Evolutionary conservation across 2,797 vertebrate genomes (phyloP), one percentile per base, ranked within the genome.

Genomic region (Pitangus sulphuratus): DNA sequence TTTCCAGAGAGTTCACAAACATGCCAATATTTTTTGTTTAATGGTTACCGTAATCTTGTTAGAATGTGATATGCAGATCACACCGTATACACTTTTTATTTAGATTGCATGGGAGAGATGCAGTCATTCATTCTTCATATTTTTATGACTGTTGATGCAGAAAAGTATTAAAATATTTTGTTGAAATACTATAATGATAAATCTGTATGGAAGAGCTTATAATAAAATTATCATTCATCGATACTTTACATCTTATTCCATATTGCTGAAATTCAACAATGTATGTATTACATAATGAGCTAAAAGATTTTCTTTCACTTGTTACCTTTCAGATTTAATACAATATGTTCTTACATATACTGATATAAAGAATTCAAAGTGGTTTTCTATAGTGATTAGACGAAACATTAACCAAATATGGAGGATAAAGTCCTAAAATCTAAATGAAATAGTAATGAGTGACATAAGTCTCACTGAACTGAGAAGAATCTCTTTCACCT

Each of bases 161-260:
- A 58, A 83, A 85, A 93, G 22, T 83, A 25, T 92, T 83, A 89
- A 78, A 88, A 91, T 86, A 84, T 74, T 70, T 65, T 78, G 15
- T 18, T 69, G 60, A 79, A 76, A 83, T 74, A 83, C 60, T 83
- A n/a, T 81, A 40, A 45, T 86, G 68, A 88, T 90, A 77, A 95
- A 81, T 85, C 24, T 69, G 24, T 80, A 66, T 95, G 28, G 56
- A 70, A 84, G 15, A 87, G 8, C 3, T 95, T 87, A 87, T 93
- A 93, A 95, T 92, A 90, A 95, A 94, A 78, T 86, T n/a, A 42
- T 83, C 5, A 74, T 94, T 96, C 58, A 86, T 95, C 84, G 86
- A 65, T 87, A 94, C 65, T 94, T 86, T 65, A 20, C 37, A 61
- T 95, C 40, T 88, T 82, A 85, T 82, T 96, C 65, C 77, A 66